phyloP scores from a whole-genome alignment of 2,888 invertebrate species.

The Spisula solida region DNA sequence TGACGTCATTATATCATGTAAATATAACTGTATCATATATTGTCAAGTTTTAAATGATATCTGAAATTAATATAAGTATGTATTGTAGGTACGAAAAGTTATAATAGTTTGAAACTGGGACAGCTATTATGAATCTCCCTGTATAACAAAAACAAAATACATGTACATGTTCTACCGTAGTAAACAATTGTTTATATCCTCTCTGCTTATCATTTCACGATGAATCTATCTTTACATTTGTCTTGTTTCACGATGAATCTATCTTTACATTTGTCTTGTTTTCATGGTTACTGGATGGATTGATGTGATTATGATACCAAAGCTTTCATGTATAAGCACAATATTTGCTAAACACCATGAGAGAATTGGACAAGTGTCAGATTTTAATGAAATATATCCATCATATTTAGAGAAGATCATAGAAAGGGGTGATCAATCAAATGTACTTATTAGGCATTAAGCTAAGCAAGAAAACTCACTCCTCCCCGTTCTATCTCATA shows the following conservation, averaged over 20 bases:
- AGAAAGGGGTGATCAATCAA: neutral
- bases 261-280: neutral
- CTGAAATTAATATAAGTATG: too few relatives aligned
- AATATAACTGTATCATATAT: too few relatives aligned
- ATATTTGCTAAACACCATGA: neutral
- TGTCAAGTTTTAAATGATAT: too few relatives aligned
- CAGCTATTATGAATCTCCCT: neutral
- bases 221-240: neutral
- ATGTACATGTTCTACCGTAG: too few relatives aligned
- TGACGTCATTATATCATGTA: too few relatives aligned
- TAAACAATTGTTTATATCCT: neutral
- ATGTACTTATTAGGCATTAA: neutral
- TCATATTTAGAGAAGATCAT: neutral
- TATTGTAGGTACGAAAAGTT: too few relatives aligned
- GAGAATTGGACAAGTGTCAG: neutral
- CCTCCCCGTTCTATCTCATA: neutral
- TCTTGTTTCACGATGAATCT: neutral
- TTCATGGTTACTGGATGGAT: neutral
- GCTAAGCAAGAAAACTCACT: neutral
- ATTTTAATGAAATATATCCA: conserved; percentile 21
- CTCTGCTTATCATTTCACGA: neutral
- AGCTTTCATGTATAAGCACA: neutral
- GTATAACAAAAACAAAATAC: neutral
- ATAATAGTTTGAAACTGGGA: too few relatives aligned
- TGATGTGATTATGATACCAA: neutral